These are phyloP conservation scores for Dolichoris vasculosae DNA, from an alignment of 1,140 invertebrate species.

Conservation along the genomic window DNA sequence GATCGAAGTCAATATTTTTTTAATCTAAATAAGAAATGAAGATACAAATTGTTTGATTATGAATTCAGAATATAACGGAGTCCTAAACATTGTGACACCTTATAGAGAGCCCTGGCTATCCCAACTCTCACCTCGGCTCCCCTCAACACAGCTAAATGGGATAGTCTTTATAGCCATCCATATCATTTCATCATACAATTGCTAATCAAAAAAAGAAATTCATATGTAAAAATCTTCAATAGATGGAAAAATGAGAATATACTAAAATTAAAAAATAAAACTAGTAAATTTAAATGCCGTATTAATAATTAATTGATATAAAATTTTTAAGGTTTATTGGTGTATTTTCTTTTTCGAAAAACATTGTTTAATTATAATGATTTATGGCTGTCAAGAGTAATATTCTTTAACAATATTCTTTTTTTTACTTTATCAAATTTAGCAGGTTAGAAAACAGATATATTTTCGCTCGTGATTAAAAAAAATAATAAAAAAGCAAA, in stretches of 20 bases:
- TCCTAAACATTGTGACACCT: constrained; percentile 64
- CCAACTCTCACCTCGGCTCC: constrained; percentile 71
- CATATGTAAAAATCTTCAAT: neutral
- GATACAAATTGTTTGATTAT: neutral
- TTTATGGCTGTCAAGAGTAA: constrained; percentile 42
- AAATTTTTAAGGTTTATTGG: constrained; percentile 25
- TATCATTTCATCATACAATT: neutral
- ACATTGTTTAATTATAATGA: constrained; percentile 5
- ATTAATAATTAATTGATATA: constrained; percentile 26
- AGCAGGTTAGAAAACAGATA: constrained; percentile 42
- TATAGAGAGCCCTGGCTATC: constrained; percentile 70
- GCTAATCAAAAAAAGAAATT: constrained; percentile 38
- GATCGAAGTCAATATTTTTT: neutral
- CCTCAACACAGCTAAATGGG: constrained; percentile 69
- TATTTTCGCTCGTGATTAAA: neutral
- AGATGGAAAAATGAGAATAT: too few species aligned
- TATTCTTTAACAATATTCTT: constrained; percentile 33
- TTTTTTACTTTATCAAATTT: constrained; percentile 47
- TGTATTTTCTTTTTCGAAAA: constrained; percentile 44
- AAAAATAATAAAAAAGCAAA: constrained; percentile 25
- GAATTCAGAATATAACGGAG: constrained; percentile 55
- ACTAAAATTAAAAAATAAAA: neutral
- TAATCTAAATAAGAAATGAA: neutral
- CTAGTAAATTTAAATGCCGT: neutral
- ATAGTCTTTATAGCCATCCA: constrained; percentile 51